Base-by-base conservation (phyloP, 2,888 invertebrate species). In the Hirtodrosophila duncani region DNA sequence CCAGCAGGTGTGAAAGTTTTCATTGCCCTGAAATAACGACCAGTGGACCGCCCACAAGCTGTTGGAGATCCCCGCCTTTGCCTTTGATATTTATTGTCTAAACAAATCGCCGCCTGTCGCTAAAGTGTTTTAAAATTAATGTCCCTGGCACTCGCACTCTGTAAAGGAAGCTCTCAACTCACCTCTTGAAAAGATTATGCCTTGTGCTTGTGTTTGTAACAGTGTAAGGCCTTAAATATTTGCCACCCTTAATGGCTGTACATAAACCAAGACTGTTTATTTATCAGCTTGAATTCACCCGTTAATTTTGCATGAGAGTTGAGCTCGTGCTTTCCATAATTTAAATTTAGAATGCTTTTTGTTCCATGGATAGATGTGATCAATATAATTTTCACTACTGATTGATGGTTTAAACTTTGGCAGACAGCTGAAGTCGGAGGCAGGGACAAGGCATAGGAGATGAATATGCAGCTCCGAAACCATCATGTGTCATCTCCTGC, bases 381-480 rank as follows among this genome's bases (percentile, higher is more conserved):
- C 50, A 46, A 69, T 50, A 49, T 53, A 45, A 17, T 18, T 27
- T 30, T 30, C 37, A 24, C 34, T 57, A 53, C 67, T 78, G 75
- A 74, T 81, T 69, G 79, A 81, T 69, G 48, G 48, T 14, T n/a
- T n/a, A n/a, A n/a, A n/a, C 16, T 10, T 11, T 53, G 59, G 57
- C 46, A 31, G 27, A 23, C 30, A 37, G 63, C 39, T 45, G 26
- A 59, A 44, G 39, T 39, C 37, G n/a, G 21, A 36, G 34, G 29
- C 11, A 5, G 8, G 13, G 16, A 18, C 17, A n/a, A 27, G 38
- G 20, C 30, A n/a, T n/a, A n/a, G n/a, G n/a, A n/a, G n/a, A 11
- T 5, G 9, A 26, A 16, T 16, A 24, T 7, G 8, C 6, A 31
- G 29, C 23, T 20, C 34, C 55, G 1, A 18, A 7, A 6, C 4